Conservation (phyloP, 2,888 invertebrate species). For the Steinernema hermaphroditum region DNA sequence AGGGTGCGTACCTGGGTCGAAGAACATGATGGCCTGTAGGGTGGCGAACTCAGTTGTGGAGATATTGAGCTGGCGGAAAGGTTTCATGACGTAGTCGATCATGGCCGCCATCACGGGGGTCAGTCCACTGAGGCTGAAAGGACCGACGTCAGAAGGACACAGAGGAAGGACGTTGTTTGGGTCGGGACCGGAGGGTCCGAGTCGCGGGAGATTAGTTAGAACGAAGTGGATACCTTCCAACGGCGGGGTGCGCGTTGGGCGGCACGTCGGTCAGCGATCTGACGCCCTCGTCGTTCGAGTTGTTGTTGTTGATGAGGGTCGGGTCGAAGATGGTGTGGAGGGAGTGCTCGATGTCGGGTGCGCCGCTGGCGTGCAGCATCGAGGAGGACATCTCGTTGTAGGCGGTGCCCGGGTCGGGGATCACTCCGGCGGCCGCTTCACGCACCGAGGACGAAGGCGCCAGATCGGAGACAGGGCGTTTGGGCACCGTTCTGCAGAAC, state of each 20-base stretch:
- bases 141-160: too few relatives aligned
- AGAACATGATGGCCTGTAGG: constrained; percentile 65
- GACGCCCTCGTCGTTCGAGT: constrained; percentile 44
- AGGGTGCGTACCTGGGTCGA: constrained; percentile 57
- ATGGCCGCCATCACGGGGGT: constrained; percentile 64
- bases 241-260: constrained; percentile 43
- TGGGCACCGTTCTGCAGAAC: constrained; percentile 23
- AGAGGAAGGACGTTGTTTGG: too few relatives aligned
- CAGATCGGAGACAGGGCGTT: constrained; percentile 26
- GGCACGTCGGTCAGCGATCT: constrained; percentile 49
- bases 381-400: constrained; percentile 29
- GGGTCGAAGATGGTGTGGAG: constrained; percentile 47
- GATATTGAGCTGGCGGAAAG: constrained; percentile 61
- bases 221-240: constrained; percentile 33
- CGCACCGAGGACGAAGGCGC: constrained; percentile 28
- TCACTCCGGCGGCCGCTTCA: constrained; percentile 13
- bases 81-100: constrained; percentile 65
- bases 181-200: too few relatives aligned
- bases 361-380: not conserved
- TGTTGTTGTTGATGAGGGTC: constrained; percentile 40
- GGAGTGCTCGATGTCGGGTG: not conserved
- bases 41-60: constrained; percentile 65
- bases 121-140: constrained; percentile 54
- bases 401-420: constrained; percentile 1
- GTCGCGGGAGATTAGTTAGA: too few relatives aligned